Conservation (phyloP, 2,797 vertebrate species). For the Poeciliopsis presidionis region DNA sequence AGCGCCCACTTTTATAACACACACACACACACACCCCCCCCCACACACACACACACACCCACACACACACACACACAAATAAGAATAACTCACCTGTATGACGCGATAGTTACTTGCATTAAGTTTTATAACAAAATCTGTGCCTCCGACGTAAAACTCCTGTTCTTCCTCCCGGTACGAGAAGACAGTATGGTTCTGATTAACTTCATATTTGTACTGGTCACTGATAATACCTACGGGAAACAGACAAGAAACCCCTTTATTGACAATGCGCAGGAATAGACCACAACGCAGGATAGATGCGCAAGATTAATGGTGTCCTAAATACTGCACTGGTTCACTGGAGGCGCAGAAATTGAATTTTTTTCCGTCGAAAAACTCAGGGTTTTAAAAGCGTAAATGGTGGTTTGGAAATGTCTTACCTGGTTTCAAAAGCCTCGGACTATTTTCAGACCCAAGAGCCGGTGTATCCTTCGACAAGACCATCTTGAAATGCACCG, state of each 20-base stretch:
- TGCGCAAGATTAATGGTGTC: neutral
- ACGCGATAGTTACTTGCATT: slow-evolving; percentile 40
- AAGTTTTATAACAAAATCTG: slow-evolving; percentile 62
- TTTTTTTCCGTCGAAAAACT: neutral
- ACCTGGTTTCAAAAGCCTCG: slow-evolving; percentile 63
- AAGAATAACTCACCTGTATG: slow-evolving; percentile 63
- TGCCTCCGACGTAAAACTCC: slow-evolving; percentile 72
- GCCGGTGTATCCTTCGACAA: slow-evolving; percentile 33
- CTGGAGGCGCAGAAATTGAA: neutral
- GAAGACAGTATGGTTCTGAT: slow-evolving; percentile 69
- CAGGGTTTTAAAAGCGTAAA: neutral
- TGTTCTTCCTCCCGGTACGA: slow-evolving; percentile 51
- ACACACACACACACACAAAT: neutral
- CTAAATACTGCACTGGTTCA: neutral
- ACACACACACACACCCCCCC: no score
- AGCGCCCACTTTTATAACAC: no score
- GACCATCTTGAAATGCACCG: slow-evolving; percentile 7
- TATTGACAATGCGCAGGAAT: neutral
- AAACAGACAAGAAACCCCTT: neutral
- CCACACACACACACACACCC: no score
- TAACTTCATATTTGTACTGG: slow-evolving; percentile 30
- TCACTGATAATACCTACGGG: slow-evolving; percentile 28
- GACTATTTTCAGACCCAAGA: slow-evolving; percentile 45
- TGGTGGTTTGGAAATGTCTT: neutral
- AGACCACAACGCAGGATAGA: neutral